Evolutionary conservation across 2,113 vertebrate genomes (phyloP).

Genomic region (Ramphastos sulfuratus): DNA sequence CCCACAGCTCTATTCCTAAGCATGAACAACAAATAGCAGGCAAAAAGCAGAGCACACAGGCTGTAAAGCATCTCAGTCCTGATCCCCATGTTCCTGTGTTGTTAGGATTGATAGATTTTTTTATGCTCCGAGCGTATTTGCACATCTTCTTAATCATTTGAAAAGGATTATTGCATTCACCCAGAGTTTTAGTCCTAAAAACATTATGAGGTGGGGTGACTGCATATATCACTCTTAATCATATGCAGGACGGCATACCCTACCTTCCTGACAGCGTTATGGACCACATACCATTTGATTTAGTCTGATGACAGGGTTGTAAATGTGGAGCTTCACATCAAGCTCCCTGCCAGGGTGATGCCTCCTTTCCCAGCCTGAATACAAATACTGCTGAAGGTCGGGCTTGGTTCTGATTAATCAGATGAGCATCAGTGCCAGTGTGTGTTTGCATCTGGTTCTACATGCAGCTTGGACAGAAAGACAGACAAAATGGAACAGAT

Average conservation of each 20-base stretch:
- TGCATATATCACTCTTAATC: conserved; percentile 59
- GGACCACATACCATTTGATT: conserved; percentile 34
- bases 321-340: conserved; percentile 28
- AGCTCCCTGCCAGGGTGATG: not conserved
- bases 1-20: conserved; percentile 44
- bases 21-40: conserved; percentile 22
- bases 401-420: not conserved
- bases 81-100: not conserved
- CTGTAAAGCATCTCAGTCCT: not conserved
- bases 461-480: not conserved
- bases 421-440: not conserved
- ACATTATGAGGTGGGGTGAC: conserved; percentile 36
- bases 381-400: not conserved
- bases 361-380: conserved; percentile 21
- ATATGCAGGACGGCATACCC: conserved; percentile 33
- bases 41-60: conserved; percentile 6
- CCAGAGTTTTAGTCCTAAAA: conserved; percentile 27
- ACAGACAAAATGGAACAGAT: not conserved
- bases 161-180: conserved; percentile 22
- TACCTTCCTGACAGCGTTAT: conserved; percentile 62
- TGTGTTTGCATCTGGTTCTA: not conserved
- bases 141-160: not conserved
- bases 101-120: not conserved
- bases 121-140: not conserved
- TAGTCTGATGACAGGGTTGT: conserved; percentile 47